A percentile compares a stretch with the other conserved stretches of the same genome.
phyloP scores from a whole-genome alignment of 2,113 vertebrate species.

The Dipodomys stephensi region DNA sequence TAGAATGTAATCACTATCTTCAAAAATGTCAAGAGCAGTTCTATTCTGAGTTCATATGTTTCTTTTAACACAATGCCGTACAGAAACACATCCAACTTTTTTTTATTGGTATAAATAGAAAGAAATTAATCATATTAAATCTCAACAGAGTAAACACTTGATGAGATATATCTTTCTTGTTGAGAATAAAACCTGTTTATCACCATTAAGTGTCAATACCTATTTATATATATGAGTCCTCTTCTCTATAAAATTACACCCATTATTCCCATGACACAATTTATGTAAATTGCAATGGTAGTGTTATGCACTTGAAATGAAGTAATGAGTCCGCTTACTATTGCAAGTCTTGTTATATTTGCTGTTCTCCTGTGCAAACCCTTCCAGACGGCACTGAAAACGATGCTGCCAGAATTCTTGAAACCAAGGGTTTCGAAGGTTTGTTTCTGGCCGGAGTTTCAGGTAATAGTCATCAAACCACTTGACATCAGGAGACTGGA shows the following conservation, averaged over 20 bases:
- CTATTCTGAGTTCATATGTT: background rate
- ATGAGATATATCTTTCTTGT: background rate
- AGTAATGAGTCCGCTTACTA: constrained; percentile 89
- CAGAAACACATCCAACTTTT: background rate
- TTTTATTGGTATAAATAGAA: constrained; percentile 43
- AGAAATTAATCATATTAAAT: constrained; percentile 48
- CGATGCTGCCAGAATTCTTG: constrained; percentile 98
- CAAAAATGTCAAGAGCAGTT: background rate
- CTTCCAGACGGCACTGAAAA: constrained; percentile 96
- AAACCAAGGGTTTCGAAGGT: constrained; percentile 97
- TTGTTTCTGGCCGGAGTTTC: constrained; percentile 95
- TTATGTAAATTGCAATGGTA: background rate
- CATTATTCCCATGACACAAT: background rate
- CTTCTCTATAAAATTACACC: background rate
- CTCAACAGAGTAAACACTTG: constrained; percentile 20
- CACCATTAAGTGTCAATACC: background rate
- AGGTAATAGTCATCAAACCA: constrained; percentile 99
- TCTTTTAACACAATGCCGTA: background rate
- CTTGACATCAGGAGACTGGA: constrained; percentile 98
- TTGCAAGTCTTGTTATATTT: constrained; percentile 97
- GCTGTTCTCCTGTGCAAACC: constrained; percentile 93
- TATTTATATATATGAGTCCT: constrained; percentile 3
- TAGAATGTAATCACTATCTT: background rate
- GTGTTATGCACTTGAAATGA: constrained; percentile 11
- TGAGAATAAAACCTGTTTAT: constrained; percentile 13